A percentile compares a stretch with the other conserved stretches of the same genome.
Conservation (phyloP, 2,797 vertebrate genomes). For the Malurus splendens region DNA sequence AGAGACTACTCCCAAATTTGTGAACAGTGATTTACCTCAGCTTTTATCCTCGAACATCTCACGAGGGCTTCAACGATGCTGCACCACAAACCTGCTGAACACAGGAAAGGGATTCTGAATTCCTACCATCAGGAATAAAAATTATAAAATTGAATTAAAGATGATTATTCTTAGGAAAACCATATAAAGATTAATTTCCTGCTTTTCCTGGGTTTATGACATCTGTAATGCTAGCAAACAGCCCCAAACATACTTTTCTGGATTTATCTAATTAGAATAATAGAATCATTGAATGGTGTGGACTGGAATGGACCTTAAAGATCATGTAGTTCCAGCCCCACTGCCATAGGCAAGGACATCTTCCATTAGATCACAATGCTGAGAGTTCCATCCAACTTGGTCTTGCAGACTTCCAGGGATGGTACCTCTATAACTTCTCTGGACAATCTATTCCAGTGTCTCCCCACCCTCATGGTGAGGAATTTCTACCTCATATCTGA, state of each 20-base stretch:
- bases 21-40: rapidly evolving
- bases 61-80: neutral
- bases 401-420: neutral
- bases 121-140: neutral
- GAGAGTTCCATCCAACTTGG: neutral
- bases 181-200: neutral
- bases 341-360: too few species aligned
- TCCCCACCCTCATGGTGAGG: neutral
- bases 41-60: neutral
- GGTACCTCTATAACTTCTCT: neutral
- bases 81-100: neutral
- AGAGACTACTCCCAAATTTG: neutral
- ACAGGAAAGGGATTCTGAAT: neutral
- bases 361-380: neutral
- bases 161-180: neutral
- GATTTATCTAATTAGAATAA: neutral
- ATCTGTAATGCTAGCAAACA: neutral
- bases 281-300: neutral
- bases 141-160: neutral
- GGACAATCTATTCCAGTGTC: neutral
- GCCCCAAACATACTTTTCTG: neutral
- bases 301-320: neutral
- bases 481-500: neutral
- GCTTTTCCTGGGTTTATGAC: neutral
- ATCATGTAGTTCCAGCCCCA: neutral